phyloP scores from a whole-genome alignment of 2,888 invertebrate species.

The Girardia tigrina region DNA sequence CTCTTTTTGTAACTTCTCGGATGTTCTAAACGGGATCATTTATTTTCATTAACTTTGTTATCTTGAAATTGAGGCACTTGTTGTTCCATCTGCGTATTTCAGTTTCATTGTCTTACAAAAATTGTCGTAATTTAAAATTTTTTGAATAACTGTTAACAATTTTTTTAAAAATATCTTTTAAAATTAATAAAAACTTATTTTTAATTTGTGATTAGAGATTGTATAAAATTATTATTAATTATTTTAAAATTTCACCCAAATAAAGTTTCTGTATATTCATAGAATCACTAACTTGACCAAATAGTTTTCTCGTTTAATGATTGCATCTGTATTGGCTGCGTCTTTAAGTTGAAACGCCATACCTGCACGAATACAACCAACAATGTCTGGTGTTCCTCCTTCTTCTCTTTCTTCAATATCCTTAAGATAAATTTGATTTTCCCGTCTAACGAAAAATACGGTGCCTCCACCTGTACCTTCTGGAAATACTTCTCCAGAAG shows the following conservation, averaged over 20 bases:
- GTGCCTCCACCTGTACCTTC: slow-evolving; percentile 35
- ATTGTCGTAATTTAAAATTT: neutral
- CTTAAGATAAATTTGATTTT: slow-evolving; percentile 34
- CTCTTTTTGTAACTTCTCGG: too few relatives aligned
- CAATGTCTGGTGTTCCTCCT: slow-evolving; percentile 61
- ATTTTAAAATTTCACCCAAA: neutral
- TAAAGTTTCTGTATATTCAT: neutral
- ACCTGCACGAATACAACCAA: slow-evolving; percentile 69
- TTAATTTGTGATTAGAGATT: too few relatives aligned
- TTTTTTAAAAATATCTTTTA: neutral
- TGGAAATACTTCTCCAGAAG: slow-evolving; percentile 39
- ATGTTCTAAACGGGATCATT: too few relatives aligned
- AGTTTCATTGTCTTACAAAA: neutral
- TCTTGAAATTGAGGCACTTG: too few relatives aligned
- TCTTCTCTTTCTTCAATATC: slow-evolving; percentile 56
- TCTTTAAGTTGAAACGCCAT: slow-evolving; percentile 72
- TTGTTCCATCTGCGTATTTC: too few relatives aligned
- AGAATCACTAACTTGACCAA: slow-evolving; percentile 41
- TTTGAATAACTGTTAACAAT: neutral
- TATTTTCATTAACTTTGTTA: too few relatives aligned
- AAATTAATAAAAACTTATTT: slow-evolving; percentile 30
- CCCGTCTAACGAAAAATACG: slow-evolving; percentile 36
- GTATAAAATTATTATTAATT: neutral
- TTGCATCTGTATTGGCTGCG: slow-evolving; percentile 62
- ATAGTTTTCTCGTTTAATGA: slow-evolving; percentile 54